Evolutionary conservation across 1,140 invertebrate species (phyloP).

Genomic region (Microplitis mediator): DNA sequence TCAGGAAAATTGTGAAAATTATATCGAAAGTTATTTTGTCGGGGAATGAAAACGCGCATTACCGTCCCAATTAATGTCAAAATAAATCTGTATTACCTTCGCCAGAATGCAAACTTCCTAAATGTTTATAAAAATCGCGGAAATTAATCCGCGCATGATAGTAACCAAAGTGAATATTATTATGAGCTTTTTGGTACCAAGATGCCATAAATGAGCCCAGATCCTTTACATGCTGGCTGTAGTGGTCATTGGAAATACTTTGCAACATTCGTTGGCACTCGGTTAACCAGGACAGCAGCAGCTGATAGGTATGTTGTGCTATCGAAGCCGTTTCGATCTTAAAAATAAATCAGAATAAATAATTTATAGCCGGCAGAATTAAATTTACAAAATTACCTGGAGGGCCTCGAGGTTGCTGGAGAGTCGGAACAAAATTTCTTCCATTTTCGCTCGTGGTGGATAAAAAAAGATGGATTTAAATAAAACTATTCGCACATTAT

Average conservation of each 20-base stretch:
- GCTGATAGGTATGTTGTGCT: conserved; percentile 54
- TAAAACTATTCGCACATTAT: conserved; percentile 10
- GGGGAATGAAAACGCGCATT: too few relatives aligned
- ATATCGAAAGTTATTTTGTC: too few relatives aligned
- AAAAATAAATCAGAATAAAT: conserved; percentile 24
- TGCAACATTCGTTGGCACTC: conserved; percentile 46
- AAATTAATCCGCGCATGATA: conserved; percentile 46
- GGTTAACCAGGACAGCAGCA: conserved; percentile 46
- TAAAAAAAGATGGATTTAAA: conserved; percentile 7
- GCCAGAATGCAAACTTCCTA: conserved; percentile 37
- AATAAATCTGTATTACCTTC: conserved; percentile 39
- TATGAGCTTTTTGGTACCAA: conserved; percentile 45
- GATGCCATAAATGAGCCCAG: conserved; percentile 41
- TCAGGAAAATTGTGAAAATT: too few relatives aligned
- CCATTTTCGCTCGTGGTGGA: conserved; percentile 43
- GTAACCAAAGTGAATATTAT: conserved; percentile 48
- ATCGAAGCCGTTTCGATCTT: conserved; percentile 56
- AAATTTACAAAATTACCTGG: conserved; percentile 47
- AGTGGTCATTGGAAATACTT: conserved; percentile 50
- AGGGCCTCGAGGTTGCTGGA: conserved; percentile 51
- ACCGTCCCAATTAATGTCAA: not conserved
- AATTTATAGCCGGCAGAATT: not conserved
- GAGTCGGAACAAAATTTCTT: conserved; percentile 57
- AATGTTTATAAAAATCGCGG: conserved; percentile 46
- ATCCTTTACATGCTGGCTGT: conserved; percentile 50